Conservation (phyloP, 2,113 vertebrate genomes). For the Acanthisitta chloris region DNA sequence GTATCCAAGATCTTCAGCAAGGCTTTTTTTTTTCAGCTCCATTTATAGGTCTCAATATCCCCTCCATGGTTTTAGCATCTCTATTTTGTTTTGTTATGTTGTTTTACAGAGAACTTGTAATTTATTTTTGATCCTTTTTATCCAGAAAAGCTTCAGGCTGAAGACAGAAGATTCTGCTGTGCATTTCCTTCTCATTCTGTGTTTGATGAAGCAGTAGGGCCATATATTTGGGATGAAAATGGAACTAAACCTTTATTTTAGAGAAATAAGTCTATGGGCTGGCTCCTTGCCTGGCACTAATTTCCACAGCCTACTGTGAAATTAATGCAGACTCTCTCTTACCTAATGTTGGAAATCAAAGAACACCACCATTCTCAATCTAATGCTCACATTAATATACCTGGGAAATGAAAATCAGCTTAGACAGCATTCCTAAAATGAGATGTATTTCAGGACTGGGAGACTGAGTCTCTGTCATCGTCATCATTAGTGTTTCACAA, state of each 20-base stretch:
- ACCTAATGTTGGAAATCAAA: neutral
- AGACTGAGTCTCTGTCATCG: neutral
- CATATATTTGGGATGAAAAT: neutral
- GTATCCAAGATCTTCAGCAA: neutral
- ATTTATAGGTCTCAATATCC: neutral
- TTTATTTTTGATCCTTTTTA: conserved; percentile 68
- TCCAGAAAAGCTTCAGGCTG: conserved; percentile 73
- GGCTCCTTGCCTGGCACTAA: neutral
- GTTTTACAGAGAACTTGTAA: conserved; percentile 46
- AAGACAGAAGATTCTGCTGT: conserved; percentile 74
- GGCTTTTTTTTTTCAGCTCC: neutral
- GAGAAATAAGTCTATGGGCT: neutral
- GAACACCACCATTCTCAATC: neutral
- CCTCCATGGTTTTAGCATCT: neutral
- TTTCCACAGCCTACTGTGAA: neutral
- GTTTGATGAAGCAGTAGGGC: conserved; percentile 75
- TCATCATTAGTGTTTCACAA: neutral
- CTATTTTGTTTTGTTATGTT: neutral
- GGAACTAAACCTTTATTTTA: neutral
- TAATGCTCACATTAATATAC: neutral
- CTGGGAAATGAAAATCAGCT: neutral
- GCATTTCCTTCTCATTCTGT: conserved; percentile 77
- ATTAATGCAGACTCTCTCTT: neutral
- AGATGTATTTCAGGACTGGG: neutral
- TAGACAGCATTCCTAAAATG: neutral